Conservation (phyloP, 2,113 vertebrate genomes). For the Chionis minor region DNA sequence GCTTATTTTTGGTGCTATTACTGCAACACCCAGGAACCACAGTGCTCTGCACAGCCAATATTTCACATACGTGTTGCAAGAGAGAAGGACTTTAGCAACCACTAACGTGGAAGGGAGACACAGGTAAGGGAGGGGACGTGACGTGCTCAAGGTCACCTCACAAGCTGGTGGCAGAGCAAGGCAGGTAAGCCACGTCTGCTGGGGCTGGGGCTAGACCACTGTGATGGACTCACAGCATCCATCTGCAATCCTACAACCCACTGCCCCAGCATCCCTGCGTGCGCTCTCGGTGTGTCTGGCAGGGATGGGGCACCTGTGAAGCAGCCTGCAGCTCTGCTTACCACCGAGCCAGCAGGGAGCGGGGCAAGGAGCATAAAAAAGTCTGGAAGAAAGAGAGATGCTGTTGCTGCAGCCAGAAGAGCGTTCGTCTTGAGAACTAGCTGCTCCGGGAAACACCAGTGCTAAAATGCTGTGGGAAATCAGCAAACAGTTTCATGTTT, state of each 20-base stretch:
- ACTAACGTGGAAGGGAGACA: neutral
- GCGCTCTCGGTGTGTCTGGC: neutral
- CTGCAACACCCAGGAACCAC: neutral
- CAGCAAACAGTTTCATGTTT: neutral
- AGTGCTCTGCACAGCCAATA: neutral
- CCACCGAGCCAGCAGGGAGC: neutral
- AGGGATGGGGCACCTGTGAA: neutral
- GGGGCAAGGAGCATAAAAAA: neutral
- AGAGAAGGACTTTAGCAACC: neutral
- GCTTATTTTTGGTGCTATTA: neutral
- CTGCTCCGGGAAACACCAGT: neutral
- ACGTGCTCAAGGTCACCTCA: neutral
- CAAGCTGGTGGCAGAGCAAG: neutral
- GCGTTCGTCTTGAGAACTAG: neutral
- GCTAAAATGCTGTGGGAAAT: neutral
- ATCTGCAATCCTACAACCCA: neutral
- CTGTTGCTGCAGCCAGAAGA: neutral
- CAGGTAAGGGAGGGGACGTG: neutral
- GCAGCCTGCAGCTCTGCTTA: neutral
- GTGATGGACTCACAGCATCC: neutral
- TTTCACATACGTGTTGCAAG: neutral
- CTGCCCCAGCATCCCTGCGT: neutral
- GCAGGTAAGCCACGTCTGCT: neutral
- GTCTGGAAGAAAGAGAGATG: neutral
- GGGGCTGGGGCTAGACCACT: neutral